Base-by-base conservation (phyloP, 2,888 invertebrate species). In the Metalampra italica region DNA sequence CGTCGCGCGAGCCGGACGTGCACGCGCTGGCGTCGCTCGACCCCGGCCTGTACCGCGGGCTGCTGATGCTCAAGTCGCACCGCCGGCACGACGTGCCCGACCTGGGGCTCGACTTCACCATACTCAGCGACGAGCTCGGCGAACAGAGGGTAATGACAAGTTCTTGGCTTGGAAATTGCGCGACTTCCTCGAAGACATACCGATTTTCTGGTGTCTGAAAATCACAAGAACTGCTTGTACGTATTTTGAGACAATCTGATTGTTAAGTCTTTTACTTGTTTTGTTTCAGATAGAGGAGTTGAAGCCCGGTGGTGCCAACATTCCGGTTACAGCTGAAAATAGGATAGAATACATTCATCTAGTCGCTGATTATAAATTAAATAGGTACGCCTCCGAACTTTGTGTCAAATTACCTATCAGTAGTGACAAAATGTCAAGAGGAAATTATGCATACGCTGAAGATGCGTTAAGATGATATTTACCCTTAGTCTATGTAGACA, bases 291-390 rank as follows among this genome's bases (percentile, higher is more conserved):
- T 96, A 57, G 94, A 97, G 51, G 98, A 99, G 70, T 83, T 99
- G 51, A 98, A 98, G 78, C 94, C 96, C 0, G 94, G 95, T 51
- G 99, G 99, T 1, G 90, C 94, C 43, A 95, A 96, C 70, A 97
- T 97, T 71, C 92, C 95, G 9, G 99, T 99, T 0, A 97, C 96
- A 9, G 94, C 94, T 57, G 93, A 94, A 60, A 99, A 99, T 90
- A 93, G 97, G 53, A 96, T 98, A 73, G 98, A 99, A 80, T 99
- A 99, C 78, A 96, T 99, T 61, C 98, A 98, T 79, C 89, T 97
- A 57, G 95, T 99, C 88, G 98, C 98, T 0, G 97, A 99, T 87
- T 97, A 96, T 73, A 98, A 98, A 82, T 90, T 99, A 47, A 98
- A 98, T 83, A 94, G 92, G 89, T 89, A 68, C 51, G 54, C 52